Evolutionary conservation across 2,888 invertebrate genomes (phyloP).

Genomic region (Coleophora flavipennella): DNA sequence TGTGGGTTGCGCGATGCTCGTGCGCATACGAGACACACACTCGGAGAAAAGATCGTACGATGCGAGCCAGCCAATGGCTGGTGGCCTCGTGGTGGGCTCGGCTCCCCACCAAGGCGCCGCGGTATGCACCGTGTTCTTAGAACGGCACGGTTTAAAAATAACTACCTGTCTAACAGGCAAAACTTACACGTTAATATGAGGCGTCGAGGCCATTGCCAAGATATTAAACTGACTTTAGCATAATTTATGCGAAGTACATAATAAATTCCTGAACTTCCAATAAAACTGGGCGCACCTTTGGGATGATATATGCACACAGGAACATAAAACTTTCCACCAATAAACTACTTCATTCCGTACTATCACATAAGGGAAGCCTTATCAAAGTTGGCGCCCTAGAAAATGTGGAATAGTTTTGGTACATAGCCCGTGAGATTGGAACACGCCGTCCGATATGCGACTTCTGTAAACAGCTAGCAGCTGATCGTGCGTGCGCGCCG

Average conservation of each 20-base stretch:
- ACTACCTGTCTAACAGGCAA: slow-evolving; percentile 57
- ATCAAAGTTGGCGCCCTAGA: slow-evolving; percentile 5
- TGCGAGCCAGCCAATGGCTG: slow-evolving; percentile 50
- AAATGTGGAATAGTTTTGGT: slow-evolving; percentile 9
- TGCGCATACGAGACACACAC: slow-evolving; percentile 41
- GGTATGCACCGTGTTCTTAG: slow-evolving; percentile 57
- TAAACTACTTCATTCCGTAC: background rate
- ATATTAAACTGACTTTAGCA: slow-evolving; percentile 20
- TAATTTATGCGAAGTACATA: background rate
- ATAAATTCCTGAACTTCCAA: background rate
- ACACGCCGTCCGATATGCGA: slow-evolving; percentile 8
- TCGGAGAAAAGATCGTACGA: slow-evolving; percentile 58
- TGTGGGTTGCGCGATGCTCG: slow-evolving; percentile 36
- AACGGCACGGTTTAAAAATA: slow-evolving; percentile 66
- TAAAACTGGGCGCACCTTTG: too few species aligned
- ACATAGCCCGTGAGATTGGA: slow-evolving; percentile 14
- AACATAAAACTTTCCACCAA: background rate
- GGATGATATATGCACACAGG: too few species aligned
- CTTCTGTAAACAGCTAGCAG: slow-evolving; percentile 39
- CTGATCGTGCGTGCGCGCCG: slow-evolving; percentile 40
- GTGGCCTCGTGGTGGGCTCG: slow-evolving; percentile 59
- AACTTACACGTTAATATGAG: slow-evolving; percentile 39
- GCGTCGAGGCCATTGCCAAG: slow-evolving; percentile 51
- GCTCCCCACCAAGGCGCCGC: slow-evolving; percentile 54
- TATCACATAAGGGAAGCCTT: slow-evolving; percentile 5